phyloP scores from a whole-genome alignment of 2,797 vertebrate species.

The Glyptemys insculpta region DNA sequence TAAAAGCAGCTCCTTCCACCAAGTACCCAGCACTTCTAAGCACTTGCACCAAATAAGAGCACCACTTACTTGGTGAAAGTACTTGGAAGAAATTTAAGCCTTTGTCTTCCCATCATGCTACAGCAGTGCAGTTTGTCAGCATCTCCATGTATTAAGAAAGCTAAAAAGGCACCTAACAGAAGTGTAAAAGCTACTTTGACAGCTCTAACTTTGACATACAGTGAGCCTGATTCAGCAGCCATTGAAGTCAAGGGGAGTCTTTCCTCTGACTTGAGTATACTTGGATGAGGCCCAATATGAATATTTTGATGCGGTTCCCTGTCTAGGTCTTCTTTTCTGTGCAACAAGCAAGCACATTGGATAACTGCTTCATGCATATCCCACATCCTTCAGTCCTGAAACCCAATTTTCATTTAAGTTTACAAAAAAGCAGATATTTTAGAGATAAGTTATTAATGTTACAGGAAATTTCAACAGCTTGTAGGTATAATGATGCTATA shows the following conservation, averaged over 20 bases:
- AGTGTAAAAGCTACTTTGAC: background rate
- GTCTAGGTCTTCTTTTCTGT: background rate
- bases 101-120: background rate
- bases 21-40: background rate
- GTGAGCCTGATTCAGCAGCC: background rate
- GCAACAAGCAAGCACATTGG: background rate
- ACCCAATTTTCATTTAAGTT: background rate
- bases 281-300: background rate
- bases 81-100: background rate
- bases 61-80: background rate
- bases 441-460: background rate
- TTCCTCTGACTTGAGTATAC: background rate
- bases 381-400: background rate
- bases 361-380: background rate
- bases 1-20: background rate
- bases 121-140: background rate
- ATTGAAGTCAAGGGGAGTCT: background rate
- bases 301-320: background rate
- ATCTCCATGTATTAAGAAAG: background rate
- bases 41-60: background rate
- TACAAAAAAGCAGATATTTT: too few relatives aligned
- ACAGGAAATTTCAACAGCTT: background rate
- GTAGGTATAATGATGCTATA: background rate
- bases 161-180: background rate
- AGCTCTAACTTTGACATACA: too few relatives aligned